Percentiles rank a stretch among this genome's conserved stretches.
These are phyloP conservation scores for Dryobota labecula DNA, from an alignment of 2,888 invertebrate genomes.

Conservation along the genomic window DNA sequence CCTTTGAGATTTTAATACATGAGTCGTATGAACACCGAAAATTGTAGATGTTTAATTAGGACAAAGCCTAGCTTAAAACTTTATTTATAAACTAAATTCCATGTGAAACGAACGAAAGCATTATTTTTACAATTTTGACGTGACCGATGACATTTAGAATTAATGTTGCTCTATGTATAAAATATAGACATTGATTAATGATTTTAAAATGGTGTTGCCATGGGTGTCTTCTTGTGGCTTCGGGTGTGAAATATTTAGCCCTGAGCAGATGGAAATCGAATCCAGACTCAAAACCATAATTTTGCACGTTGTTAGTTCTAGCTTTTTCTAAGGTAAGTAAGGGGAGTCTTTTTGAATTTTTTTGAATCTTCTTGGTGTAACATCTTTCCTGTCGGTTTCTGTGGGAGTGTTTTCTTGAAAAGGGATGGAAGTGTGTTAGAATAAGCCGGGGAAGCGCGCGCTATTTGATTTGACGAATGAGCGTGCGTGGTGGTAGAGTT, in stretches of 20 bases:
- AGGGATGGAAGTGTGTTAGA: no score
- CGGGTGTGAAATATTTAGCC: background rate
- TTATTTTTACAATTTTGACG: slow-evolving; percentile 66
- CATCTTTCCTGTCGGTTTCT: no score
- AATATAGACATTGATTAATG: slow-evolving; percentile 21
- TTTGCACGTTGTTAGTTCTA: background rate
- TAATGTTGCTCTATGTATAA: slow-evolving; percentile 35
- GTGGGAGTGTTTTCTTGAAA: no score
- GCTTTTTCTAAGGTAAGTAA: background rate
- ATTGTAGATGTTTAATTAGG: slow-evolving; percentile 34
- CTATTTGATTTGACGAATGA: no score
- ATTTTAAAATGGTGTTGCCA: slow-evolving; percentile 33
- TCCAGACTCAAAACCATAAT: background rate
- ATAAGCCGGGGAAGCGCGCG: no score
- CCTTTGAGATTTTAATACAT: slow-evolving; percentile 26
- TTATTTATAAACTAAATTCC: slow-evolving; percentile 59
- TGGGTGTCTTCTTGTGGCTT: background rate
- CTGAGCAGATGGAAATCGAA: background rate
- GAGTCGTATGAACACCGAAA: slow-evolving; percentile 8
- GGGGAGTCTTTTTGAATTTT: no score
- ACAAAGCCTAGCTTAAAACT: slow-evolving; percentile 39
- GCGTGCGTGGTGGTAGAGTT: no score
- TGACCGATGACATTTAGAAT: slow-evolving; percentile 43
- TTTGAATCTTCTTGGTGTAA: no score
- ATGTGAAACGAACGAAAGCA: slow-evolving; percentile 61